Percentiles rank a stretch among this genome's conserved stretches.
Evolutionary conservation across 2,113 vertebrate species (phyloP).

Genomic region (Myanophis thanlyinensis): DNA sequence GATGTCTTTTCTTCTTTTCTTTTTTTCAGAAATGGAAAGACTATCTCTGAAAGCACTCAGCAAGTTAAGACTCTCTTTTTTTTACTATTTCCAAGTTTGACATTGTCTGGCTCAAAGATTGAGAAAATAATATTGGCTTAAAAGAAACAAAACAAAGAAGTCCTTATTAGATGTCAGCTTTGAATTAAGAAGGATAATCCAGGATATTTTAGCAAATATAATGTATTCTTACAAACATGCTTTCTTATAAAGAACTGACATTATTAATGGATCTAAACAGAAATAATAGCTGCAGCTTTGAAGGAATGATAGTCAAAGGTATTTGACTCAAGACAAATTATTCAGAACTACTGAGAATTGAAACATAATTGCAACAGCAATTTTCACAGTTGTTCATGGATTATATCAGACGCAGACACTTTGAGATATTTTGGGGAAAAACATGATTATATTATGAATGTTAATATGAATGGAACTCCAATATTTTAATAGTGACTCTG

Average conservation of each 20-base stretch:
- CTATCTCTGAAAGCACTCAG: neutral
- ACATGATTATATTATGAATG: neutral
- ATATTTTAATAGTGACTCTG: neutral
- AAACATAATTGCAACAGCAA: neutral
- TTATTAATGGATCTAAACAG: neutral
- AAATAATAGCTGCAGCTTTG: neutral
- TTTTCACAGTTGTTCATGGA: neutral
- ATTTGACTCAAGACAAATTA: neutral
- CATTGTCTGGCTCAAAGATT: neutral
- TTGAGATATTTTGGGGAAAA: neutral
- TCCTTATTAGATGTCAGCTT: neutral
- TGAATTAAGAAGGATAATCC: neutral
- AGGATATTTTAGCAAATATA: neutral
- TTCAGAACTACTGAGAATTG: neutral
- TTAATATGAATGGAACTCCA: neutral
- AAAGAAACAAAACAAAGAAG: neutral
- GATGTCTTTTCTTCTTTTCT: neutral
- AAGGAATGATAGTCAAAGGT: neutral
- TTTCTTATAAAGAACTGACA: neutral
- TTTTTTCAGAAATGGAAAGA: neutral
- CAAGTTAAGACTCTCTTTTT: neutral
- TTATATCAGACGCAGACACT: neutral
- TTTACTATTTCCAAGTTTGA: neutral
- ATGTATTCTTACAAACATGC: neutral
- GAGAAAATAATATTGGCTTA: neutral